Percentiles rank a stretch among this genome's conserved stretches.
These are phyloP conservation scores for Ectemnius cavifrons DNA, from an alignment of 2,888 invertebrate species.

Conservation along the genomic window DNA sequence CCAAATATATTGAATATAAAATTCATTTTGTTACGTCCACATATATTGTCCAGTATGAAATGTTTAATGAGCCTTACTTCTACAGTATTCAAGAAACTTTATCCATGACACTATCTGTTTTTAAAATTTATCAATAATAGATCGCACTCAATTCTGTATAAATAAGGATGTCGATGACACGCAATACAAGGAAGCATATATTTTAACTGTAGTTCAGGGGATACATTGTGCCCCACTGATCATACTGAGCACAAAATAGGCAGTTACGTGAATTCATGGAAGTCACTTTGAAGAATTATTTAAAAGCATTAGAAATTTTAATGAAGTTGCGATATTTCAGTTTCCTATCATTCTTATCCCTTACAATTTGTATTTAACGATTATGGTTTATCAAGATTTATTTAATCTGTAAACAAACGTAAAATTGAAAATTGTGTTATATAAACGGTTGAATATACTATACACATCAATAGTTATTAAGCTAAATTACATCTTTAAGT, in stretches of 20 bases:
- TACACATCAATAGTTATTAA: slow-evolving; percentile 23
- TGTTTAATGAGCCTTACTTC: slow-evolving; percentile 42
- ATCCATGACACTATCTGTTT: slow-evolving; percentile 25
- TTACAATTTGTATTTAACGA: slow-evolving; percentile 36
- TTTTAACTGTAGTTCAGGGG: slow-evolving; percentile 5
- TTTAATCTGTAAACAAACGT: slow-evolving; percentile 15
- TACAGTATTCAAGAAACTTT: slow-evolving; percentile 38
- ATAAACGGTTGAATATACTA: slow-evolving; percentile 42
- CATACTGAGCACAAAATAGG: slow-evolving; percentile 52
- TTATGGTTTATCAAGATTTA: slow-evolving; percentile 22
- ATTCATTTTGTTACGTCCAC: slow-evolving; percentile 33
- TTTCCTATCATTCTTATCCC: slow-evolving; percentile 25
- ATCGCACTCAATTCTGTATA: slow-evolving; percentile 8
- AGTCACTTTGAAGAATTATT: slow-evolving; percentile 32
- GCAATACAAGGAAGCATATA: slow-evolving; percentile 36
- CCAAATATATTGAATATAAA: slow-evolving; percentile 30
- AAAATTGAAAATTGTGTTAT: slow-evolving; percentile 34
- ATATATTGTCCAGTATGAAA: slow-evolving; percentile 49
- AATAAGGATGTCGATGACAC: slow-evolving; percentile 29
- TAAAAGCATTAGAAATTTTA: slow-evolving; percentile 25
- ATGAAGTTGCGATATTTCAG: slow-evolving; percentile 23
- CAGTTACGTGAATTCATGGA: slow-evolving; percentile 50
- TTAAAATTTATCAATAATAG: not conserved
- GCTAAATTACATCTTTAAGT: slow-evolving; percentile 47
- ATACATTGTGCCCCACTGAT: slow-evolving; percentile 32